phyloP scores from a whole-genome alignment of 2,113 vertebrate species.

The Emydocephalus ijimae region DNA sequence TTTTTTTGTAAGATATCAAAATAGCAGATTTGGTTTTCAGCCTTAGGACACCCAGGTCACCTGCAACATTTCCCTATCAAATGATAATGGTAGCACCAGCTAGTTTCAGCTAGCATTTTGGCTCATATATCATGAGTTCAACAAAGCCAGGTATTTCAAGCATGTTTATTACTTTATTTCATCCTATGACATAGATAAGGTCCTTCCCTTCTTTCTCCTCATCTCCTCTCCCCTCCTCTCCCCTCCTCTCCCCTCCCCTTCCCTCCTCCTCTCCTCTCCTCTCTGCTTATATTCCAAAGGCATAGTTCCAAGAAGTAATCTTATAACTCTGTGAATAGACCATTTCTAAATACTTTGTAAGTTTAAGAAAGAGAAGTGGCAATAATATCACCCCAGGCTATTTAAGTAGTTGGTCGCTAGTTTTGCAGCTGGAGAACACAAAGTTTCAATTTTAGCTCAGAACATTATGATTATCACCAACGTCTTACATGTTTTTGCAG shows the following conservation, averaged over 20 bases:
- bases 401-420: neutral
- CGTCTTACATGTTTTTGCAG: neutral
- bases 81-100: neutral
- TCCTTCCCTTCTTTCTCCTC: too few species aligned
- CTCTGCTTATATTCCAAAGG: neutral
- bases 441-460: neutral
- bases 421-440: neutral
- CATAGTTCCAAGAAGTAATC: neutral
- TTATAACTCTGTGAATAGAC: neutral
- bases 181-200: neutral
- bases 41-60: neutral
- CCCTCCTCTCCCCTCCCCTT: neutral
- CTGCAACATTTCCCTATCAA: neutral
- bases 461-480: neutral
- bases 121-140: neutral
- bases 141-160: neutral
- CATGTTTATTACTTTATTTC: neutral
- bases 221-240: fast-evolving
- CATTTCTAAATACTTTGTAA: neutral
- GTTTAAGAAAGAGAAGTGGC: neutral
- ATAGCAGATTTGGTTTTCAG: neutral
- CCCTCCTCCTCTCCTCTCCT: neutral
- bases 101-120: neutral
- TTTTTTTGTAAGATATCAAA: neutral
- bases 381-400: neutral